A percentile compares a stretch with the other conserved stretches of the same genome.
phyloP scores from a whole-genome alignment of 37 sponge, comb jelly and placozoan genomes.

The Haliclona indistincta region DNA sequence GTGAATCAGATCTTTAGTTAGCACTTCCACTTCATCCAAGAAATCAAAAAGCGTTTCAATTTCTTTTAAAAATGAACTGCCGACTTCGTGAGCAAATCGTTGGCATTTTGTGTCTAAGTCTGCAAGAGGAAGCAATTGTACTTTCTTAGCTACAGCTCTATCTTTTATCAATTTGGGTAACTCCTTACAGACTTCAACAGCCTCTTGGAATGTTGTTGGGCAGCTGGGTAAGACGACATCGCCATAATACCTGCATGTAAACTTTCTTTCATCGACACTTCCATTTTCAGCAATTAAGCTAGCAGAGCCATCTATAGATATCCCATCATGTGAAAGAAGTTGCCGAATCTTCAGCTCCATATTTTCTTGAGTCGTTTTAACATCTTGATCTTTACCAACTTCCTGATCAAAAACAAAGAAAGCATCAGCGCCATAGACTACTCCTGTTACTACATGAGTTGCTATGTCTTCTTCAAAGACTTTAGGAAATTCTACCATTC shows the following conservation, averaged over 20 bases:
- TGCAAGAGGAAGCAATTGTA: conserved; percentile 3
- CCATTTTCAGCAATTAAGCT: conserved; percentile 5
- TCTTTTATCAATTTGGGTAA: not conserved
- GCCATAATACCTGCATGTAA: conserved; percentile 24
- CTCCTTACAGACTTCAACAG: conserved; percentile 3
- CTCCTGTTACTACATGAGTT: no score
- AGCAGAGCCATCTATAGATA: no score
- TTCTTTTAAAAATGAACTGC: conserved; percentile 1
- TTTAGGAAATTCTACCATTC: conserved; percentile 1
- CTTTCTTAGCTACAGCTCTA: conserved; percentile 12
- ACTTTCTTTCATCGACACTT: not conserved
- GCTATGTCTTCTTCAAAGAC: conserved; percentile 5
- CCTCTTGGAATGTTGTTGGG: conserved; percentile 29
- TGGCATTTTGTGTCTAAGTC: not conserved
- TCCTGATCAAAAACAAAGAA: no score
- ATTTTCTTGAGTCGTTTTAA: not conserved
- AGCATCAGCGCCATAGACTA: no score
- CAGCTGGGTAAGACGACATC: not conserved
- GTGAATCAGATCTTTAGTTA: conserved; percentile 7
- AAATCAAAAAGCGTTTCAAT: conserved; percentile 8
- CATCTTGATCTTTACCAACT: not conserved
- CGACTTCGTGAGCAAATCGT: conserved; percentile 4
- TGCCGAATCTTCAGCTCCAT: conserved; percentile 4
- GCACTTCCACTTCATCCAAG: not conserved
- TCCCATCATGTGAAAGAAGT: not conserved